phyloP scores from a whole-genome alignment of 2,888 invertebrate species.

The Morinoia aosen region DNA sequence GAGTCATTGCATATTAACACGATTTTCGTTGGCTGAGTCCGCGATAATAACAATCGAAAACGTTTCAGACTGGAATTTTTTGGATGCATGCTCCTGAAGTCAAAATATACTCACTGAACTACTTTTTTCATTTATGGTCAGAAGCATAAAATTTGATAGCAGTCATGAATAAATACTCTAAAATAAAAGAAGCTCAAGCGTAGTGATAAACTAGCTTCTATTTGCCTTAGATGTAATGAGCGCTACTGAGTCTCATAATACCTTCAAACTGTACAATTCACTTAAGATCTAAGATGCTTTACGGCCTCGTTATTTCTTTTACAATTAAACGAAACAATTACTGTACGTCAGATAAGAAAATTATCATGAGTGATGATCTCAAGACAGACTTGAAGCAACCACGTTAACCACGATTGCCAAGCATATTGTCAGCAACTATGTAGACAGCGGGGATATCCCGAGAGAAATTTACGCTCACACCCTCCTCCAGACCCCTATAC shows the following conservation, averaged over 20 bases:
- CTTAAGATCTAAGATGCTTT: background rate
- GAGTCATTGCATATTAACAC: background rate
- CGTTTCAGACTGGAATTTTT: background rate
- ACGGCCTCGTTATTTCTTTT: background rate
- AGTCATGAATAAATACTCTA: background rate
- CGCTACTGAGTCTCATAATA: background rate
- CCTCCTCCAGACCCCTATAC: too few relatives aligned
- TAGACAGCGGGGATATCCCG: too few relatives aligned
- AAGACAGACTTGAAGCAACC: background rate
- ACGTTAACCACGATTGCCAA: background rate
- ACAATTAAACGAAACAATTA: background rate
- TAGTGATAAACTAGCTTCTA: background rate
- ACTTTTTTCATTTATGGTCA: background rate
- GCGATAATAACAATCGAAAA: background rate
- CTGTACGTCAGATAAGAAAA: background rate
- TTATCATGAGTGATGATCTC: background rate
- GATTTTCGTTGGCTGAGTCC: background rate
- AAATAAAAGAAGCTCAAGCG: background rate
- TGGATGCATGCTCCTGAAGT: background rate
- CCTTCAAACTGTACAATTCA: constrained; percentile 3
- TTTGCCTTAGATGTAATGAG: background rate
- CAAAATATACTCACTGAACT: background rate
- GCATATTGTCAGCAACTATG: background rate
- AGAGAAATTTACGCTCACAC: too few relatives aligned
- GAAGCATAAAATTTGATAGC: background rate